These are phyloP conservation scores for Neopelma chrysocephalum DNA, from an alignment of 2,797 vertebrate species.

Conservation along the genomic window DNA sequence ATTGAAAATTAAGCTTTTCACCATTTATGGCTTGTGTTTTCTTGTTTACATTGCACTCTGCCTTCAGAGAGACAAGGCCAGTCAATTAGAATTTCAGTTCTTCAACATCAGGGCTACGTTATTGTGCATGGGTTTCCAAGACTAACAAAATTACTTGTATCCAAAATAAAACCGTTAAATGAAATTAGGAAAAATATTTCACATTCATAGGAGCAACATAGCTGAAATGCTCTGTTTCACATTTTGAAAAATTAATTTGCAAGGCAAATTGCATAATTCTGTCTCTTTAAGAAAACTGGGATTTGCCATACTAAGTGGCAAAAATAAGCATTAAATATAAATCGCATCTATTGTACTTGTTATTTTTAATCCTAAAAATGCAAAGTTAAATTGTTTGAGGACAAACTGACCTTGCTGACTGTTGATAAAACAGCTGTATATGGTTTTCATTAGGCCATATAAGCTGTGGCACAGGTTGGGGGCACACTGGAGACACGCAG, in stretches of 20 bases:
- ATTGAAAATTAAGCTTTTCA: not conserved
- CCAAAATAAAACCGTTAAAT: slow-evolving; percentile 62
- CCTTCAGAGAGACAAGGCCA: slow-evolving; percentile 2
- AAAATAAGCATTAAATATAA: not conserved
- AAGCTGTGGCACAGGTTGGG: not conserved
- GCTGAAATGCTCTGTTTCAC: not conserved
- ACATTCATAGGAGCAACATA: not conserved
- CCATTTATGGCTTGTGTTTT: slow-evolving; percentile 17
- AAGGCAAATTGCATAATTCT: not conserved
- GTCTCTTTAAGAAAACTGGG: not conserved
- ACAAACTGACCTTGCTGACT: not conserved
- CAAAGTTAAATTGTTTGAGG: not conserved
- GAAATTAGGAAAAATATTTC: slow-evolving; percentile 61
- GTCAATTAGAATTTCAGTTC: not conserved
- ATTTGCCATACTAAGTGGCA: not conserved
- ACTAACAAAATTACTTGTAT: slow-evolving; percentile 49
- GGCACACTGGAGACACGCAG: rapidly evolving
- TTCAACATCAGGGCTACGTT: not conserved
- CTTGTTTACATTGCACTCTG: not conserved
- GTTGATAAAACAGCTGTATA: not conserved
- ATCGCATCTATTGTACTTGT: not conserved
- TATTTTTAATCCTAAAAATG: not conserved
- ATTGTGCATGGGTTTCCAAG: slow-evolving; percentile 27
- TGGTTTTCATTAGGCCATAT: not conserved
- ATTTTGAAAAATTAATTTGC: not conserved